Base-by-base conservation (phyloP, 2,113 vertebrate species). In the Gopherus evgoodei region DNA sequence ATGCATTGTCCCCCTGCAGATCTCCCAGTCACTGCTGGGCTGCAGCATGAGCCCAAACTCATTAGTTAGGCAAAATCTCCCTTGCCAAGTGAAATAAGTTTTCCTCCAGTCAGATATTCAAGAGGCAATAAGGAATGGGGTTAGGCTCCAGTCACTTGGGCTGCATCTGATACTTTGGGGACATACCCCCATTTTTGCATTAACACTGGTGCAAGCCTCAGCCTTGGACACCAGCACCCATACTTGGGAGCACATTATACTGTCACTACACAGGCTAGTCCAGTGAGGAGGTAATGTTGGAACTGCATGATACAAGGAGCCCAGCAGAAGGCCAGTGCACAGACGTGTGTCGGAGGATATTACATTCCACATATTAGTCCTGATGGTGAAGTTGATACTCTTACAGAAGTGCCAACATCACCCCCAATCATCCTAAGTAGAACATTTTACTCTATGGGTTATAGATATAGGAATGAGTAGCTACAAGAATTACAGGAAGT, bases 221-320 rank as follows among this genome's bases (percentile, higher is more conserved):
- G 19, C 14, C 56, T 29, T 31, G 27, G 21, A 75, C 69, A 53
- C 86, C 52, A 57, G 52, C 82, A 53, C 14, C 85, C 38, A 22
- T 81, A 22, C 79, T 82, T 42, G 82, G 49, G n/a, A 62, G 25
- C 35, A 35, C 11, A 50, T 42, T 49, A 52, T 17, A 22, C 31
- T 93, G 76, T 17, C 44, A 50, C 42, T 53, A 24, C 5, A 5
- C 80, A 82, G 83, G 52, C 50, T 14, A 42, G 59, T 16, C 50
- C 87, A 84, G 4, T 42, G 42, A 42, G 42, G 42, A 42, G 42
- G 42, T 42, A 91, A 93, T 79, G 84, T 79, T 88, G 79, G 49
- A 69, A 95, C 81, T 97, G 95, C 95, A 94, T 85, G 93, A 93
- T 95, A 95, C 94, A 83, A 95, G 59, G 81, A 94, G 93, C 85